phyloP scores from a whole-genome alignment of 2,113 vertebrate species.

The Pollimyrus isidori region DNA sequence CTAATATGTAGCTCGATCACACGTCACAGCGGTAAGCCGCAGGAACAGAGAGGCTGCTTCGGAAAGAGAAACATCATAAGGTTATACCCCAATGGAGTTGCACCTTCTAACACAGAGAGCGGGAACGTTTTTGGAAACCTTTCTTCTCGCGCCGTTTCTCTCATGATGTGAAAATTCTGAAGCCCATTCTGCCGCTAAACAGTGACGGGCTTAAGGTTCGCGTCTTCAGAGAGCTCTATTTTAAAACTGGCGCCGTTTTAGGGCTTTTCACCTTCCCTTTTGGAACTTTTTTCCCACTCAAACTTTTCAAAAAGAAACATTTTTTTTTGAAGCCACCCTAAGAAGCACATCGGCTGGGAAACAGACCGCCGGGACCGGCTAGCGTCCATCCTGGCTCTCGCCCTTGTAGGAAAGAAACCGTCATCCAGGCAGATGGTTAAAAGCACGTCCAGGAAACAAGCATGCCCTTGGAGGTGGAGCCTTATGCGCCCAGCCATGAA shows the following conservation, averaged over 20 bases:
- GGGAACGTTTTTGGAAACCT: neutral
- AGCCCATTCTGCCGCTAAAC: neutral
- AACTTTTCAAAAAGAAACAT: neutral
- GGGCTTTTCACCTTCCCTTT: neutral
- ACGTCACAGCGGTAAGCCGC: neutral
- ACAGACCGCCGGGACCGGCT: neutral
- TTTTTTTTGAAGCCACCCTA: neutral
- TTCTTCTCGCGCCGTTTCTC: neutral
- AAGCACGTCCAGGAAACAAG: conserved; percentile 9
- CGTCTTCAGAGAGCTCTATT: neutral
- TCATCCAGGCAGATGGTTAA: conserved; percentile 19
- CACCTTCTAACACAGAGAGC: neutral
- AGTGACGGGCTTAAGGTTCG: neutral
- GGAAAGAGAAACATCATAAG: neutral
- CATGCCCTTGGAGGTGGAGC: neutral
- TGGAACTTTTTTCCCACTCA: neutral
- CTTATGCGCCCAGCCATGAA: neutral
- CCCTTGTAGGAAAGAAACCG: conserved; percentile 6
- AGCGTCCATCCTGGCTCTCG: neutral
- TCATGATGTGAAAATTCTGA: neutral
- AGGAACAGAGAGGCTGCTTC: neutral
- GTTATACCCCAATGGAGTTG: neutral
- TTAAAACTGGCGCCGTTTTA: neutral
- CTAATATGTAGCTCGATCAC: neutral
- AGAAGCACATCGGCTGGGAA: neutral